phyloP scores from a whole-genome alignment of 2,888 invertebrate species.

The Seira ritae region DNA sequence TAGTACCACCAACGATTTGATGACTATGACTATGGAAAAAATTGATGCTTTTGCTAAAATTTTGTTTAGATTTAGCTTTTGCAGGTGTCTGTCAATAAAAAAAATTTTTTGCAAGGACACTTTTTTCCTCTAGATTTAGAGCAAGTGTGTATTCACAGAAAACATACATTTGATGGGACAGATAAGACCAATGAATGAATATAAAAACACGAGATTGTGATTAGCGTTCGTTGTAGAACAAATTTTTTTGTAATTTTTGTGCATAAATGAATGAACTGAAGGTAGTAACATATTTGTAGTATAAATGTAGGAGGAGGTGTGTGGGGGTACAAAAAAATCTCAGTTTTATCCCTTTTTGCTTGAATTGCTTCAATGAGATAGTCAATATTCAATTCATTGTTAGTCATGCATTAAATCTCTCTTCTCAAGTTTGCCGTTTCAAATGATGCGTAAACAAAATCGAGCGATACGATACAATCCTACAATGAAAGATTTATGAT shows the following conservation, averaged over 20 bases:
- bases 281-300: no score
- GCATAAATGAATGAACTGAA: no score
- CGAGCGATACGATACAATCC: neutral
- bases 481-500: no score
- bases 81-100: neutral
- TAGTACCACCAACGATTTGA: neutral
- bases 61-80: neutral
- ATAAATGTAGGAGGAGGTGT: no score
- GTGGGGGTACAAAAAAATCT: no score
- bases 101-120: conserved; percentile 16
- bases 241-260: no score
- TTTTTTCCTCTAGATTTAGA: neutral
- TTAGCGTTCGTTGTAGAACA: neutral
- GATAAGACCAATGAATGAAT: neutral
- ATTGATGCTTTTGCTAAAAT: neutral
- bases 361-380: no score
- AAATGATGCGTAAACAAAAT: conserved; percentile 5
- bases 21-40: neutral
- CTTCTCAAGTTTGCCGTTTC: conserved; percentile 1
- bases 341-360: no score
- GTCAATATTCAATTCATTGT: no score
- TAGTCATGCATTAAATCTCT: conserved; percentile 16
- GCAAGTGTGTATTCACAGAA: neutral
- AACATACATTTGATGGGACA: neutral
- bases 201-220: neutral